A percentile compares a stretch with the other conserved stretches of the same genome.
Conservation (phyloP, 1,140 invertebrate genomes). For the Listronotus bonariensis region DNA sequence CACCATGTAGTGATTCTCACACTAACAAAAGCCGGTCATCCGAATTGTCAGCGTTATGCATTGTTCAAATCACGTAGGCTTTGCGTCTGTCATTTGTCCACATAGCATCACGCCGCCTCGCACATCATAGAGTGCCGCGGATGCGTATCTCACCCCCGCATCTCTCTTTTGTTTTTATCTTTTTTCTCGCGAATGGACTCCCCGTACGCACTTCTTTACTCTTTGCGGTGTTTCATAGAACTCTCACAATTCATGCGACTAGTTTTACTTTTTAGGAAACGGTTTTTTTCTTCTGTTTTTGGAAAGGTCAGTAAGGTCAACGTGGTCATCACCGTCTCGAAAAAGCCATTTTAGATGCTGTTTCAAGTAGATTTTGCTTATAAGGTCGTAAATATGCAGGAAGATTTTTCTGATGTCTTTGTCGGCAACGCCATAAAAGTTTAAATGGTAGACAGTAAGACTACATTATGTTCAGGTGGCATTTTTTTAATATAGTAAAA, state of each 20-base stretch:
- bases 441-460: neutral
- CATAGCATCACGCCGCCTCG: conserved; percentile 45
- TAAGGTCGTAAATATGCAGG: conserved; percentile 30
- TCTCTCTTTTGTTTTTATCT: conserved; percentile 32
- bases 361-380: conserved; percentile 27
- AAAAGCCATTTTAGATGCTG: conserved; percentile 19
- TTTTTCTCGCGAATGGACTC: conserved; percentile 33
- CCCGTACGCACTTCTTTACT: conserved; percentile 37
- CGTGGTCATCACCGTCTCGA: conserved; percentile 28
- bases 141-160: conserved; percentile 43
- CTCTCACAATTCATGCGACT: conserved; percentile 23
- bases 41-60: conserved; percentile 27
- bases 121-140: conserved; percentile 43
- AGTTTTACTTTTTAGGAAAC: conserved; percentile 23
- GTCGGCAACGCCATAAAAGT: conserved; percentile 15
- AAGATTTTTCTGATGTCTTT: conserved; percentile 26
- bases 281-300: neutral
- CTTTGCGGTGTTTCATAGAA: conserved; percentile 34
- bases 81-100: conserved; percentile 45
- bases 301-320: conserved; percentile 15
- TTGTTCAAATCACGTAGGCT: conserved; percentile 45
- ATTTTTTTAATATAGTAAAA: too few species aligned
- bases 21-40: conserved; percentile 10
- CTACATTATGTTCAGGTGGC: too few species aligned
- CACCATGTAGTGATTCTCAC: conserved; percentile 4